phyloP scores from a whole-genome alignment of 2,113 vertebrate genomes.

The Chitala chitala region DNA sequence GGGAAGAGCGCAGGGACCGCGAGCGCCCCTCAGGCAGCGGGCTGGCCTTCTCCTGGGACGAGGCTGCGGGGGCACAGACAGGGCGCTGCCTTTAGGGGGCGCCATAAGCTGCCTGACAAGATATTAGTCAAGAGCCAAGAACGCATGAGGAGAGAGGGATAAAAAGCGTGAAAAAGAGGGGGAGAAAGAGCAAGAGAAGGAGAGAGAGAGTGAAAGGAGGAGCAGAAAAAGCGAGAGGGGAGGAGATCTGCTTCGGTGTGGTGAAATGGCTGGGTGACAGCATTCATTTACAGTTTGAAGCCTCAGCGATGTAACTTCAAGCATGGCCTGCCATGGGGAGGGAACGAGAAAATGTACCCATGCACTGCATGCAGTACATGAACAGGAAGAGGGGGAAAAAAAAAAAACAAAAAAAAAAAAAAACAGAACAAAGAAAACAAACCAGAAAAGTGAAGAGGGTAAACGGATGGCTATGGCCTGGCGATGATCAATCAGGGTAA shows the following conservation, averaged over 20 bases:
- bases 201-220: slow-evolving; percentile 30
- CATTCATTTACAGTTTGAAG: slow-evolving; percentile 71
- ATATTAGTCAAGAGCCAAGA: slow-evolving; percentile 13
- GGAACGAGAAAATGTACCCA: slow-evolving; percentile 62
- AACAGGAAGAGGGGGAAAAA: slow-evolving; percentile 28
- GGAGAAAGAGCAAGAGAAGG: slow-evolving; percentile 16
- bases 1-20: slow-evolving; percentile 69
- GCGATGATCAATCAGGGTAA: slow-evolving; percentile 60
- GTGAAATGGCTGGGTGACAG: slow-evolving; percentile 65
- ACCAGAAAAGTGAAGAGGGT: slow-evolving; percentile 56
- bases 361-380: slow-evolving; percentile 68
- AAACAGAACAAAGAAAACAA: neutral
- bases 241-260: slow-evolving; percentile 36
- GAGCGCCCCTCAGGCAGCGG: slow-evolving; percentile 77
- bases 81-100: slow-evolving; percentile 34
- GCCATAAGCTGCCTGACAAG: slow-evolving; percentile 44
- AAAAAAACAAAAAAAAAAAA: slow-evolving; percentile 63
- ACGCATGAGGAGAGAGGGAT: slow-evolving; percentile 36
- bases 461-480: slow-evolving; percentile 57
- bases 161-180: slow-evolving; percentile 31
- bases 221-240: slow-evolving; percentile 35
- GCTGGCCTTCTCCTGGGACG: slow-evolving; percentile 83
- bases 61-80: slow-evolving; percentile 56
- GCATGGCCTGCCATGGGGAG: slow-evolving; percentile 50
- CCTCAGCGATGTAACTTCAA: slow-evolving; percentile 61